These are phyloP conservation scores for Mellilla xanthometata DNA, from an alignment of 2,888 invertebrate species.

Conservation along the genomic window DNA sequence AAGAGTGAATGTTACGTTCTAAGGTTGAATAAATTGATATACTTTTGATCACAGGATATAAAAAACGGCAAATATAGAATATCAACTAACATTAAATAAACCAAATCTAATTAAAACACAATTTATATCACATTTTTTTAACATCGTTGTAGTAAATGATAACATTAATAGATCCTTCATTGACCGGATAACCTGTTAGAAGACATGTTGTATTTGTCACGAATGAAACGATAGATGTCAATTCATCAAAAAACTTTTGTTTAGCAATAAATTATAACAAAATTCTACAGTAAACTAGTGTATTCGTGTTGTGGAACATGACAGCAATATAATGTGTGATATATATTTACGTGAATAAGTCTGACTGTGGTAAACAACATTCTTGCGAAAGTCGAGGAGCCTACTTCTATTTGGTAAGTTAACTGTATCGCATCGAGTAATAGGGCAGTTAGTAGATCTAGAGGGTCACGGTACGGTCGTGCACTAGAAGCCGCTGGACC, in stretches of 20 bases:
- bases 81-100: no score
- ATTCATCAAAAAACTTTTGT: conserved; percentile 75
- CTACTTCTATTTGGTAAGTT: conserved; percentile 73
- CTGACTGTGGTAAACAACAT: conserved; percentile 54
- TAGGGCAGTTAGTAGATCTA: conserved; percentile 24
- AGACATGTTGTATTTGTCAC: conserved; percentile 78
- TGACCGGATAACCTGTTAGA: conserved; percentile 71
- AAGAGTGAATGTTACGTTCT: no score
- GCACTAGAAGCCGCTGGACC: conserved; percentile 26
- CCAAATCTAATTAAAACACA: no score
- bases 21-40: no score
- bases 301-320: conserved; percentile 63
- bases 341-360: conserved; percentile 61
- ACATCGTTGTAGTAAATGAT: not conserved
- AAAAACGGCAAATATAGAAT: no score
- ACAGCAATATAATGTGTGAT: conserved; percentile 69
- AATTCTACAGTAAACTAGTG: conserved; percentile 68
- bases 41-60: no score
- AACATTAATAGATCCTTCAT: conserved; percentile 4
- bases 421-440: conserved; percentile 55
- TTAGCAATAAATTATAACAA: conserved; percentile 65
- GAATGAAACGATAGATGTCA: conserved; percentile 72
- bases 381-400: conserved; percentile 46
- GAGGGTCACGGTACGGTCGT: conserved; percentile 31
- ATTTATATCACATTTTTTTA: not conserved